phyloP scores from a whole-genome alignment of 2,113 vertebrate genomes.

The Cacatua alba region DNA sequence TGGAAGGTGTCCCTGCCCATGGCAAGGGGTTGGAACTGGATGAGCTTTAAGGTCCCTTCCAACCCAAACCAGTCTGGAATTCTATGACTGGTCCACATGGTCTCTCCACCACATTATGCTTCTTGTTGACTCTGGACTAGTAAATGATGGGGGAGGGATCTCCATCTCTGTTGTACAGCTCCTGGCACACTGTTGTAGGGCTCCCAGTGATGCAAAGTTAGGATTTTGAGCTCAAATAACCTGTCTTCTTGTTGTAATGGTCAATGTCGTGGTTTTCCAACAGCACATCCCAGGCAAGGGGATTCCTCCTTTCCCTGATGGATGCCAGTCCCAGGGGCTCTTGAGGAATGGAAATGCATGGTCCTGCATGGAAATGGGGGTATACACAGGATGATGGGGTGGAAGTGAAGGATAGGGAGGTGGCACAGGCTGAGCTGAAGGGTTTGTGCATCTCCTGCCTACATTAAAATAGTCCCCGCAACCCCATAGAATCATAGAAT shows the following conservation, averaged over 20 bases:
- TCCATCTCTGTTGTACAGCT: neutral
- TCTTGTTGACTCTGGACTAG: neutral
- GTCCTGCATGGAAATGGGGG: neutral
- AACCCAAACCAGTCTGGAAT: neutral
- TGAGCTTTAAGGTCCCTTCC: neutral
- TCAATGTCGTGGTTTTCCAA: neutral
- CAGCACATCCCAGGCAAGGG: neutral
- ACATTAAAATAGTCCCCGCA: neutral
- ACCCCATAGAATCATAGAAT: neutral
- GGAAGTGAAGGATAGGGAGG: neutral
- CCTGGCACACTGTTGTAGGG: neutral
- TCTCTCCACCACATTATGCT: neutral
- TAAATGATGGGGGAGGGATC: neutral
- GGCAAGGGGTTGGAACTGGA: neutral
- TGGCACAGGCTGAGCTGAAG: neutral
- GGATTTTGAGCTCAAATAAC: neutral
- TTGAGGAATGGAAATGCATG: neutral
- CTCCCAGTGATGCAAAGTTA: neutral
- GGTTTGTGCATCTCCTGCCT: neutral
- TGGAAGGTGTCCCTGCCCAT: neutral
- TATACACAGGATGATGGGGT: neutral
- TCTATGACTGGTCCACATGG: accelerated
- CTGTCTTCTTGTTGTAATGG: no score
- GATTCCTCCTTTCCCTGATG: neutral
- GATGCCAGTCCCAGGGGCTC: no score